Conservation (phyloP, 1,140 invertebrate species). For the Dendroctonus ponderosae region DNA sequence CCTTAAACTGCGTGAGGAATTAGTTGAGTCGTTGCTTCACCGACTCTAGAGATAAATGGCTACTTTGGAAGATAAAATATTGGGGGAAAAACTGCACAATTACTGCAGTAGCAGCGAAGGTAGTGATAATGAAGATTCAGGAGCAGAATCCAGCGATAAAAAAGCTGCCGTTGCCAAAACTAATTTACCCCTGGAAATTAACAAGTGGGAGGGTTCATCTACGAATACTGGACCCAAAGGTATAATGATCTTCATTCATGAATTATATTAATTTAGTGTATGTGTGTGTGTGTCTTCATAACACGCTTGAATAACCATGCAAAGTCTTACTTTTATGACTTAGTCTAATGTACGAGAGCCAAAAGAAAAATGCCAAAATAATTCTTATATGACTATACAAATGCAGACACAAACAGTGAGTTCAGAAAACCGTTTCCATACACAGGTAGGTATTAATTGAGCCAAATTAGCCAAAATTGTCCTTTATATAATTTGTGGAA, state of each 20-base stretch:
- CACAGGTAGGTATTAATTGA: too few species aligned
- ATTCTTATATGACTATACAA: too few species aligned
- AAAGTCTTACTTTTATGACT: too few species aligned
- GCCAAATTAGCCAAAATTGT: too few species aligned
- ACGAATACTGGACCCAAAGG: conserved; percentile 93
- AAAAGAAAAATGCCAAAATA: too few species aligned
- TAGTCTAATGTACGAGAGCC: too few species aligned
- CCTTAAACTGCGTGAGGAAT: conserved; percentile 17
- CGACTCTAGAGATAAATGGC: conserved; percentile 62
- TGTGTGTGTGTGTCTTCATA: too few species aligned
- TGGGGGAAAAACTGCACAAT: conserved; percentile 91
- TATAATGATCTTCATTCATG: conserved; percentile 1
- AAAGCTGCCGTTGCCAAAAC: conserved; percentile 45
- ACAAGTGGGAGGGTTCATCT: conserved; percentile 69
- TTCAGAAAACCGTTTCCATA: too few species aligned
- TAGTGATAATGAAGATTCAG: conserved; percentile 62
- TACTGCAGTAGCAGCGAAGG: conserved; percentile 95
- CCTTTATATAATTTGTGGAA: too few species aligned
- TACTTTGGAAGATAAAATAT: conserved; percentile 90
- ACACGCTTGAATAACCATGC: too few species aligned
- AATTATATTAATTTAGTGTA: too few species aligned
- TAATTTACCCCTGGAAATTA: conserved; percentile 50
- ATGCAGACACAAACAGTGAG: too few species aligned
- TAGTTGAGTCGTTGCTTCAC: conserved; percentile 2
- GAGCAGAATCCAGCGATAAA: conserved; percentile 49